phyloP scores from a whole-genome alignment of 2,797 vertebrate genomes.

The Echiichthys vipera region DNA sequence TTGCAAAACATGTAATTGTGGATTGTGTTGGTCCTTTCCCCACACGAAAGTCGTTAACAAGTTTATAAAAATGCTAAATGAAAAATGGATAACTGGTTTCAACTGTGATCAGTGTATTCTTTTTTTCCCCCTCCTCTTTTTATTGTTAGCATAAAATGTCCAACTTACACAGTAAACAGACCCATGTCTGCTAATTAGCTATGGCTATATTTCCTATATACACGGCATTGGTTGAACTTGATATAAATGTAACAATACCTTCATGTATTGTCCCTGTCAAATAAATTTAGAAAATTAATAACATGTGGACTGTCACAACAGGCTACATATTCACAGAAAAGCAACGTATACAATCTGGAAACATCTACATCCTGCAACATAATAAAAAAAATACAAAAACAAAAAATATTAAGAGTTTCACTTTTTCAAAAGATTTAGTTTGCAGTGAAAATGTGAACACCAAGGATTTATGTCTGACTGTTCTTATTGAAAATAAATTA shows the following conservation, averaged over 20 bases:
- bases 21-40: too few relatives aligned
- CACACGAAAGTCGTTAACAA: too few relatives aligned
- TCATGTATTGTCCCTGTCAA: too few relatives aligned
- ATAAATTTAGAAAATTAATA: too few relatives aligned
- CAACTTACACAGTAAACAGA: not conserved
- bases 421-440: not conserved
- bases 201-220: too few relatives aligned
- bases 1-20: not conserved
- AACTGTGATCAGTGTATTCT: not conserved
- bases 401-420: too few relatives aligned
- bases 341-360: not conserved
- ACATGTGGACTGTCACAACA: not conserved
- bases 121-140: not conserved
- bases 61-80: not conserved
- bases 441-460: not conserved
- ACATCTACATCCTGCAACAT: not conserved
- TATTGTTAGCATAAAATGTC: not conserved
- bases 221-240: too few relatives aligned
- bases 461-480: too few relatives aligned
- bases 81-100: not conserved
- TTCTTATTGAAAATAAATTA: not conserved
- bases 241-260: too few relatives aligned
- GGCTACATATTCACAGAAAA: not conserved
- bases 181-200: too few relatives aligned
- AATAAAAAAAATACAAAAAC: too few relatives aligned